Evolutionary conservation across 2,888 invertebrate species (phyloP), one percentile per base, ranked within the genome.

Genomic region (Meiosimyza platycephala): DNA sequence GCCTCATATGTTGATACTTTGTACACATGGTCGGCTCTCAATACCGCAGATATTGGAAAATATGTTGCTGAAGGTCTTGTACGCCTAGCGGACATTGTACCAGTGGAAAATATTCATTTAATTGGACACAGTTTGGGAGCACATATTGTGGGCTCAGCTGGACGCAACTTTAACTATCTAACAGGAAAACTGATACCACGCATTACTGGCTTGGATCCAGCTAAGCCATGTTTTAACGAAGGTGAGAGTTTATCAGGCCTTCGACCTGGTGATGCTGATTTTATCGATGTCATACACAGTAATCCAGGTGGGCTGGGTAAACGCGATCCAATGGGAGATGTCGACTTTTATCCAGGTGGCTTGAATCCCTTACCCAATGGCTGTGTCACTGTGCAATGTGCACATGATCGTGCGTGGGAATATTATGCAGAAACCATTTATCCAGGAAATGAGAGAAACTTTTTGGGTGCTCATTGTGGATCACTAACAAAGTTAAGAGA

Each of bases 81-180:
- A 12, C 80, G 83, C 72, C 74, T 87, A 13, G 64, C 80, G n/a
- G 78, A 84, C 40, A 72, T 82, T 54, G 79, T 85, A 12, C 80
- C 82, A 0, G 63, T 81, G 12, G 75, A 82, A 1, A 82, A 83
- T 48, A 83, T 86, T n/a, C 87, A 87, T 75, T 75, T 87, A 48
- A 87, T 87, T 72, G 87, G 87, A 1, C 86, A 87, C 54, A 87
- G 86, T 72, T 76, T 87, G 76, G 87, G 87, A 6, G 86, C 87
- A 1, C 88, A 87, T 48, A 87, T 87, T 71, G 79, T 83, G 60
- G 86, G 87, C 3, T 68, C 83, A 1, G 85, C 86, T 13, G 88
- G 83, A 1, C 84, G 86, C 40, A 75, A 81, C 54, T 80, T 86
- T 62, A 78, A 77, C 4, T 71, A 76, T 0, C 28, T 79, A 28